These are phyloP conservation scores for Glaucomys volans DNA, from an alignment of 2,113 vertebrate genomes.

Conservation along the genomic window DNA sequence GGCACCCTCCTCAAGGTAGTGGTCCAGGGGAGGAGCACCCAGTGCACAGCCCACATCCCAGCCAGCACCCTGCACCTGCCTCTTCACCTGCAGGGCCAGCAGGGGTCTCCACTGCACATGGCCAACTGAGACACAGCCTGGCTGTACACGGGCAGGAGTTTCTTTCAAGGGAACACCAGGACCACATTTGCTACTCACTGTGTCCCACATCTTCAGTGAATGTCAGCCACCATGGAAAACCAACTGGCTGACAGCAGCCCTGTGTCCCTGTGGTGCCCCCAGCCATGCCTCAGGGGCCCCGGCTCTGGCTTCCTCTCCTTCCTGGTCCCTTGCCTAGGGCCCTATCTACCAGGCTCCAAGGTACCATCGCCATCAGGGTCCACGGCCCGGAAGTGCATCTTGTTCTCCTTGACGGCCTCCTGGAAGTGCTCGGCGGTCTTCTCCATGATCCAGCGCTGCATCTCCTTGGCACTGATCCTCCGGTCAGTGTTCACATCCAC, in stretches of 20 bases:
- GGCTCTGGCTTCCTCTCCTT: not conserved
- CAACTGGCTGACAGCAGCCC: not conserved
- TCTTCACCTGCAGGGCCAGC: not conserved
- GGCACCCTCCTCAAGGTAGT: not conserved
- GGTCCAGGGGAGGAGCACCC: not conserved
- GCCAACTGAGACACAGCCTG: not conserved
- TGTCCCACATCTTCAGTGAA: not conserved
- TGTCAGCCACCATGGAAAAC: not conserved
- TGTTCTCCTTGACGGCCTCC: conserved; percentile 95
- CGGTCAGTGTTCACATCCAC: conserved; percentile 93
- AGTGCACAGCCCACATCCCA: not conserved
- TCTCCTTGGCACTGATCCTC: conserved; percentile 94
- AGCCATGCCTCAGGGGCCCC: not conserved
- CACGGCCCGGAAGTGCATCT: conserved; percentile 93
- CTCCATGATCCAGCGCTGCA: conserved; percentile 98
- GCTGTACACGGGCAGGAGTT: not conserved
- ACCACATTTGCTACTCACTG: not conserved
- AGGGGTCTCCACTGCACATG: not conserved
- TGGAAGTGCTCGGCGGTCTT: conserved; percentile 97
- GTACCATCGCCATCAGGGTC: conserved; percentile 95
- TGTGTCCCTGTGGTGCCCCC: too few species aligned
- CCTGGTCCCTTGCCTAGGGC: too few species aligned
- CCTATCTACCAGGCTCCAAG: not conserved
- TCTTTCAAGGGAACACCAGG: not conserved
- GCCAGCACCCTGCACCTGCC: not conserved